phyloP scores from a whole-genome alignment of 1,140 invertebrate genomes.

The Sogatella furcifera region DNA sequence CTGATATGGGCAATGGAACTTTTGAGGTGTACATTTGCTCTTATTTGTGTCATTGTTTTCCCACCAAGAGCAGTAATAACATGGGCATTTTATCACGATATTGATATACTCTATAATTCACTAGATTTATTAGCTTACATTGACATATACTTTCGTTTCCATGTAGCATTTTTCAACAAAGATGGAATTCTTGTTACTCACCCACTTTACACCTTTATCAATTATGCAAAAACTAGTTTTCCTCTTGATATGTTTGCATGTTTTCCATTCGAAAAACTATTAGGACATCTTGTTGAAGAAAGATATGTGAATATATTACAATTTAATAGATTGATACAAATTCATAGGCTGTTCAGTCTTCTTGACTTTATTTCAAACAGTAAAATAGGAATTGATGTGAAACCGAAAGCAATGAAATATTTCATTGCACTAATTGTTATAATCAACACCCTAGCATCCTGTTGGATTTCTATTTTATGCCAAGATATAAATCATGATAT shows the following conservation, averaged over 20 bases:
- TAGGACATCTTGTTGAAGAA: neutral
- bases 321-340: neutral
- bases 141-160: neutral
- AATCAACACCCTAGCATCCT: neutral
- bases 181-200: neutral
- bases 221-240: neutral
- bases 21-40: neutral
- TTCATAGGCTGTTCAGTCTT: neutral
- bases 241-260: neutral
- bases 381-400: neutral
- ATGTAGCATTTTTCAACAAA: neutral
- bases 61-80: neutral
- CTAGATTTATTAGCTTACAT: neutral
- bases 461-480: neutral
- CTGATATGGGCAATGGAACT: neutral
- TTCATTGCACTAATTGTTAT: neutral
- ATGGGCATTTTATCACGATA: neutral
- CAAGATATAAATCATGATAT: neutral
- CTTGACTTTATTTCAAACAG: neutral
- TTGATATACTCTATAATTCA: neutral
- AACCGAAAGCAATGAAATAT: neutral
- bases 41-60: neutral
- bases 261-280: neutral
- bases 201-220: neutral
- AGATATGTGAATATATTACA: neutral